These are phyloP conservation scores for Sitophilus oryzae DNA, from an alignment of 1,140 invertebrate genomes.

Conservation along the genomic window DNA sequence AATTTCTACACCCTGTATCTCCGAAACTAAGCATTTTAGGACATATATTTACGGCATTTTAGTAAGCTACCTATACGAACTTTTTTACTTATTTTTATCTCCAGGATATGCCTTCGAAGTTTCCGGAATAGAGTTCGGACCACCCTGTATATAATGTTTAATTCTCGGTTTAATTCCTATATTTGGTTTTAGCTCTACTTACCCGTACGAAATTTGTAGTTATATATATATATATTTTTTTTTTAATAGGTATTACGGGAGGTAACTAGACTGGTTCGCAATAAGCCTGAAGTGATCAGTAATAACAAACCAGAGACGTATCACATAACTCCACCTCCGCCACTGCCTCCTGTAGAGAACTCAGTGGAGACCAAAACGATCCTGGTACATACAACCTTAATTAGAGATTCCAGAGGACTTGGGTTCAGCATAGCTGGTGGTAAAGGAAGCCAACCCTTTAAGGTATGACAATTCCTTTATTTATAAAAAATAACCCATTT, in stretches of 20 bases:
- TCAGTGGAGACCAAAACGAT: conserved; percentile 56
- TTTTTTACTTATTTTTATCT: too few species aligned
- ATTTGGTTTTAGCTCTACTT: too few species aligned
- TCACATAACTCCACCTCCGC: conserved; percentile 24
- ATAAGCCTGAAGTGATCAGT: conserved; percentile 7
- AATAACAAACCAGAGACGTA: conserved; percentile 20
- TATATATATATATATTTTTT: background rate
- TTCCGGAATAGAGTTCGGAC: too few species aligned
- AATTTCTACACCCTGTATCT: too few species aligned
- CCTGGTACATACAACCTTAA: conserved; percentile 80
- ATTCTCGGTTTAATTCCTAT: too few species aligned
- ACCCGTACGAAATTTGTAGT: too few species aligned
- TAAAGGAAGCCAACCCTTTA: conserved; percentile 81
- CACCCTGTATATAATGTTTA: too few species aligned
- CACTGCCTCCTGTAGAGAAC: conserved; percentile 31
- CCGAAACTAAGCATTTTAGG: too few species aligned
- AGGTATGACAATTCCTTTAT: conserved; percentile 33
- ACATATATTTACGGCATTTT: too few species aligned
- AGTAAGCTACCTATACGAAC: too few species aligned
- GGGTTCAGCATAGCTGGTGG: conserved; percentile 95
- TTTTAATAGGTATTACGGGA: conserved; percentile 54
- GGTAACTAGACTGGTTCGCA: conserved; percentile 49
- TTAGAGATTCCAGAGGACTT: conserved; percentile 79
- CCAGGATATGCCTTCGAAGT: too few species aligned
- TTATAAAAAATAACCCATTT: background rate